A percentile compares a stretch with the other conserved stretches of the same genome.
phyloP scores from a whole-genome alignment of 2,888 invertebrate genomes.

The Cephus rjabovi region DNA sequence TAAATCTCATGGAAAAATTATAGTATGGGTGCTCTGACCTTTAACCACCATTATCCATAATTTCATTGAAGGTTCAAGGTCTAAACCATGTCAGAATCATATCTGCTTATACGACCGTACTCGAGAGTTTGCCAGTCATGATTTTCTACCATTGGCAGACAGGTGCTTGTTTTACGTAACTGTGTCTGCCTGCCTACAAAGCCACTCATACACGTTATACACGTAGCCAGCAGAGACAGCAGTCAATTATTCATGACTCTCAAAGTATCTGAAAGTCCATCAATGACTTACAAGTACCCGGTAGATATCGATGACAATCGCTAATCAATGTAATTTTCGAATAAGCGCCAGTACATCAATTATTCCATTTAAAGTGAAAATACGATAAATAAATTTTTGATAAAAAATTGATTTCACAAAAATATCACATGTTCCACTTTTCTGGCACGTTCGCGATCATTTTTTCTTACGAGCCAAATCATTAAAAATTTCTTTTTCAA shows the following conservation, averaged over 20 bases:
- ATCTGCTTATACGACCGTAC: not conserved
- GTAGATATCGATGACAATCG: not conserved
- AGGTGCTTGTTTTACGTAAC: not conserved
- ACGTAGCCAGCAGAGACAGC: not conserved
- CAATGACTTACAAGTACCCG: not conserved
- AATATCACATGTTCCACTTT: no score
- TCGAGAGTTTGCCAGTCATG: not conserved
- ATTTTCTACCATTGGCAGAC: not conserved
- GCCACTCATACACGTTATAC: not conserved
- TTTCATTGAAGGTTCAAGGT: not conserved
- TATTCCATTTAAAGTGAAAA: no score
- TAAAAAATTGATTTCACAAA: no score
- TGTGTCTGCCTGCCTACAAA: not conserved
- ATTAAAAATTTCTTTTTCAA: no score
- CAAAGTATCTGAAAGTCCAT: not conserved
- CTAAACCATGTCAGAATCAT: not conserved
- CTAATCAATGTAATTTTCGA: not conserved
- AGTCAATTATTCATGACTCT: not conserved
- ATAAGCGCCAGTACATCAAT: not conserved
- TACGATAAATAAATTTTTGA: no score
- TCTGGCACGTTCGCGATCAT: no score
- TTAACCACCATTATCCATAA: not conserved
- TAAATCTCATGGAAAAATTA: not conserved
- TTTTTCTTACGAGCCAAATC: no score
- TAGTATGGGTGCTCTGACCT: not conserved